phyloP scores from a whole-genome alignment of 2,888 invertebrate genomes.

The Xiphydria camelus region DNA sequence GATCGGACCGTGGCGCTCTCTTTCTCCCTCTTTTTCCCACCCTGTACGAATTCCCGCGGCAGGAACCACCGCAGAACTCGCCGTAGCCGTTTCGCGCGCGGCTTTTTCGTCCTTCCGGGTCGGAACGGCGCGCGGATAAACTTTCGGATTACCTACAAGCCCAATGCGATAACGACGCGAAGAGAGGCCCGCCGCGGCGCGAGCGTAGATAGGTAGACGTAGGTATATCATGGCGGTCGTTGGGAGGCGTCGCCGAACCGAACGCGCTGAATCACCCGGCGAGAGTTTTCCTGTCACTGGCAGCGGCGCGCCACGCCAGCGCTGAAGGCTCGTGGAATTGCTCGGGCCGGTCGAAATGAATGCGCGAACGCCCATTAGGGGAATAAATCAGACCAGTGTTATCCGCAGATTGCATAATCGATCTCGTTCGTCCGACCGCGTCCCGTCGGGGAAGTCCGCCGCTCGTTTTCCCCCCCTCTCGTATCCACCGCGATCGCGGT shows the following conservation, averaged over 20 bases:
- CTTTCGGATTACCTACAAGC: conserved; percentile 28
- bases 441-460: too few relatives aligned
- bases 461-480: conserved; percentile 3
- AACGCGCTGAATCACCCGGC: conserved; percentile 58
- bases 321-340: conserved; percentile 49
- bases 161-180: conserved; percentile 39
- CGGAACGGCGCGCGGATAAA: conserved; percentile 17
- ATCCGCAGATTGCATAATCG: conserved; percentile 56
- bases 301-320: conserved; percentile 38
- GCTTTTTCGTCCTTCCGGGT: background rate
- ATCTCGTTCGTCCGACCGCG: conserved; percentile 35
- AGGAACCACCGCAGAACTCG: too few relatives aligned
- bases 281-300: conserved; percentile 58
- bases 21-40: too few relatives aligned
- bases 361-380: conserved; percentile 58
- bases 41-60: too few relatives aligned
- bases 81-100: too few relatives aligned
- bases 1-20: too few relatives aligned
- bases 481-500: conserved; percentile 21
- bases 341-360: conserved; percentile 54
- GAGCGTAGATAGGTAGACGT: conserved; percentile 41
- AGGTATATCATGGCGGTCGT: conserved; percentile 31
- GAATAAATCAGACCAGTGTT: conserved; percentile 57
- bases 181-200: conserved; percentile 23
- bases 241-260: conserved; percentile 56